Percentiles rank a stretch among this genome's conserved stretches.
Conservation (phyloP, 2,888 invertebrate species). For the Lampropteryx suffumata region DNA sequence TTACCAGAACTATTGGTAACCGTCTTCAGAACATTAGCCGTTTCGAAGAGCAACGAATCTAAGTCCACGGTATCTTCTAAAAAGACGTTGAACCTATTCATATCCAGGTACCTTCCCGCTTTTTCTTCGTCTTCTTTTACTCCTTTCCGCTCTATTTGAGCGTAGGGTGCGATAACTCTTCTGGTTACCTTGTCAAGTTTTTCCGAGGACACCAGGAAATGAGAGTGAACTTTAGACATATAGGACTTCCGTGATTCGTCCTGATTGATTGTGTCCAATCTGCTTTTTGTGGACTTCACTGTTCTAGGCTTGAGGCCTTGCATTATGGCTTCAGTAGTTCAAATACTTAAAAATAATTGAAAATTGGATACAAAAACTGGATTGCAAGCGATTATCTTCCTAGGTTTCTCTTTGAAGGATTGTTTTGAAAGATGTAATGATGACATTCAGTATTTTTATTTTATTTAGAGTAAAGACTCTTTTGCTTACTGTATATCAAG, state of each 20-base stretch:
- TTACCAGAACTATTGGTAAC: constrained; percentile 82
- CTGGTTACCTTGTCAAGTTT: constrained; percentile 79
- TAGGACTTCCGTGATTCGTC: constrained; percentile 22
- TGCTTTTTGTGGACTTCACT: constrained; percentile 54
- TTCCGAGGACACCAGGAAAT: constrained; percentile 70
- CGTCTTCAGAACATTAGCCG: constrained; percentile 80
- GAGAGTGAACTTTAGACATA: constrained; percentile 59
- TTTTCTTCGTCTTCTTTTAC: constrained; percentile 60
- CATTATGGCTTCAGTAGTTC: constrained; percentile 37
- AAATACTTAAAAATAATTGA: no score
- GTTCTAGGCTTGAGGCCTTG: constrained; percentile 46
- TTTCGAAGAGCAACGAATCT: constrained; percentile 80
- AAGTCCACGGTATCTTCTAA: constrained; percentile 82
- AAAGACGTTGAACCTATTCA: constrained; percentile 74
- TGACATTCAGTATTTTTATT: no score
- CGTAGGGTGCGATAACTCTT: constrained; percentile 84
- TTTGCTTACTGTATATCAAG: neutral
- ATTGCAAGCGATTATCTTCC: no score
- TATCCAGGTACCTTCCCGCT: constrained; percentile 63
- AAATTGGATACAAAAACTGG: no score
- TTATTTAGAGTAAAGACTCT: no score
- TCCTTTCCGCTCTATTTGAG: constrained; percentile 71
- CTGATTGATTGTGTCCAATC: constrained; percentile 46
- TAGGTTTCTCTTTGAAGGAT: no score
- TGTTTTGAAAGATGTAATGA: no score